A percentile compares a stretch with the other conserved stretches of the same genome.
phyloP scores from a whole-genome alignment of 2,113 vertebrate species.

The Cavia porcellus region DNA sequence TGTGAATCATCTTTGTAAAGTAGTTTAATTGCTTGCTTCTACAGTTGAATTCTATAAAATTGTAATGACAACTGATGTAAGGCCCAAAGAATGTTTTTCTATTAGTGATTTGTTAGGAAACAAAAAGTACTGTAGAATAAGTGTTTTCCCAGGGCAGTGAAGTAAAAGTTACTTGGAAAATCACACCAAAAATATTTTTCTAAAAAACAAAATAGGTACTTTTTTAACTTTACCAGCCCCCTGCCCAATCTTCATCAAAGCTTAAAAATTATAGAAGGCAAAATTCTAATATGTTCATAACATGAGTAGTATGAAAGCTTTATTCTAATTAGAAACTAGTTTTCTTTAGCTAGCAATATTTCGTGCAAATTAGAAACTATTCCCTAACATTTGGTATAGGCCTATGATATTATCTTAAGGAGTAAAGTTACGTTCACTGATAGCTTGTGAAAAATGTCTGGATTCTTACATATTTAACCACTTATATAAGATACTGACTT shows the following conservation, averaged over 20 bases:
- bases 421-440: slow-evolving; percentile 5
- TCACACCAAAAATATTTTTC: slow-evolving; percentile 77
- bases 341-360: slow-evolving; percentile 57
- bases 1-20: slow-evolving; percentile 71
- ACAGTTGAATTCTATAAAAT: slow-evolving; percentile 57
- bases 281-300: slow-evolving; percentile 58
- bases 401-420: slow-evolving; percentile 27
- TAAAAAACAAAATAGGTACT: slow-evolving; percentile 64
- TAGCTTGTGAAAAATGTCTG: slow-evolving; percentile 49
- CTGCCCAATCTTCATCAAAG: neutral
- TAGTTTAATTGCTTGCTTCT: slow-evolving; percentile 57
- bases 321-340: slow-evolving; percentile 52
- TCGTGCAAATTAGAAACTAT: slow-evolving; percentile 62
- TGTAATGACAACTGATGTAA: slow-evolving; percentile 70
- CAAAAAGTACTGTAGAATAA: slow-evolving; percentile 65
- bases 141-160: slow-evolving; percentile 62
- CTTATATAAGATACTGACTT: slow-evolving; percentile 18
- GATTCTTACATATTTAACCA: slow-evolving; percentile 47
- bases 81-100: slow-evolving; percentile 69
- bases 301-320: slow-evolving; percentile 46
- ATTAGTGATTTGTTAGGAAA: slow-evolving; percentile 60
- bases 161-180: slow-evolving; percentile 47
- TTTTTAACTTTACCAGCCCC: neutral
- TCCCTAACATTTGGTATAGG: slow-evolving; percentile 21
- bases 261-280: slow-evolving; percentile 13